Evolutionary conservation across 2,113 vertebrate species (phyloP).

Genomic region (Otus sunia): DNA sequence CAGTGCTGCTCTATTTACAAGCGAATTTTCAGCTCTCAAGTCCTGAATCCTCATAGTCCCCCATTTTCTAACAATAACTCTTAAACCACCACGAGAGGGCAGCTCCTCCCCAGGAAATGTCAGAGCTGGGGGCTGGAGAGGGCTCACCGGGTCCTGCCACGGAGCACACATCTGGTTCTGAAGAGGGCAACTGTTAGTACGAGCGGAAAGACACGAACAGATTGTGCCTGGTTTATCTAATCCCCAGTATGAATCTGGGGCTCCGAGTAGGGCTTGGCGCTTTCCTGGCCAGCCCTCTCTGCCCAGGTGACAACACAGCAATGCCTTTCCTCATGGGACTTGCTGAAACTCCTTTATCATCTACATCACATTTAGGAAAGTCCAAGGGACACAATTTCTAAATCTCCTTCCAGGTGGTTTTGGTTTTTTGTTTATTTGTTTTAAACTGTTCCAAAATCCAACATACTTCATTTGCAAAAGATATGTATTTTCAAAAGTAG

Average conservation of each 20-base stretch:
- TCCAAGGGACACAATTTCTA: neutral
- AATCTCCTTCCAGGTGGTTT: neutral
- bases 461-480: neutral
- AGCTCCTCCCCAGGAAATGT: slow-evolving; percentile 13
- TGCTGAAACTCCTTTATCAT: neutral
- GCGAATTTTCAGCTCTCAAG: accelerated
- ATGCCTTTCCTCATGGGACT: accelerated
- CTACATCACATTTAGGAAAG: neutral
- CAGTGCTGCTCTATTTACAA: accelerated
- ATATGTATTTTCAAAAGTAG: neutral
- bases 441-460: neutral
- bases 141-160: accelerated
- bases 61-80: neutral
- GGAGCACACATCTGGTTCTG: accelerated
- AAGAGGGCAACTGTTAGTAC: accelerated
- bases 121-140: neutral
- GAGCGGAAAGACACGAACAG: accelerated
- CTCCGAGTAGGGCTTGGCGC: accelerated
- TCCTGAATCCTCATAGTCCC: accelerated
- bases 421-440: neutral
- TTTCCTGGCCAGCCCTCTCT: neutral
- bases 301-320: neutral
- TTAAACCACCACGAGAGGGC: slow-evolving; percentile 62
- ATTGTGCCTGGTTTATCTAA: neutral
- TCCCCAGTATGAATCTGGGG: accelerated